phyloP scores from a whole-genome alignment of 1,140 invertebrate genomes.

The Coelopa frigida region DNA sequence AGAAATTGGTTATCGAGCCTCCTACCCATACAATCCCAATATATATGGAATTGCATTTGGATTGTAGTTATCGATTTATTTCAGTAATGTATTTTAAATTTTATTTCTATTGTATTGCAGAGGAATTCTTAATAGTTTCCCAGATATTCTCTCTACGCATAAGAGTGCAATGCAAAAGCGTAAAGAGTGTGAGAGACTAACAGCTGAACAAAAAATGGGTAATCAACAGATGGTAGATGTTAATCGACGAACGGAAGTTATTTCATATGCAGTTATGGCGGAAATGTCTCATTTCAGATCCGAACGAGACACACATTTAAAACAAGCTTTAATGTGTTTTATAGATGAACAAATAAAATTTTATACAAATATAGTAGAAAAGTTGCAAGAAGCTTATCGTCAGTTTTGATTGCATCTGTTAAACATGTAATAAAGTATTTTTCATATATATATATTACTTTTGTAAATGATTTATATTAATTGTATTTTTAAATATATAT shows the following conservation, averaged over 20 bases:
- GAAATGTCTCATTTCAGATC: conserved; percentile 90
- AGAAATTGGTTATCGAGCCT: too few relatives aligned
- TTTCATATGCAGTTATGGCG: conserved; percentile 85
- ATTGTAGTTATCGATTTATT: too few relatives aligned
- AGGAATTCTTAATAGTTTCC: conserved; percentile 79
- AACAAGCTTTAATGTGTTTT: conserved; percentile 77
- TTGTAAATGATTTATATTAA: too few relatives aligned
- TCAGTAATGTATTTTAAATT: too few relatives aligned
- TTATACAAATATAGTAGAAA: conserved; percentile 74
- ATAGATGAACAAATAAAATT: conserved; percentile 84
- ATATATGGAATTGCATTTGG: too few relatives aligned
- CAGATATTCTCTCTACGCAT: conserved; percentile 79
- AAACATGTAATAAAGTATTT: too few relatives aligned
- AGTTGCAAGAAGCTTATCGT: conserved; percentile 53
- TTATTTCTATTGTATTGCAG: conserved; percentile 44
- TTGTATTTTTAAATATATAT: too few relatives aligned
- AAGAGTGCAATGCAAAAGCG: conserved; percentile 85
- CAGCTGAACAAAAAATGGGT: conserved; percentile 76
- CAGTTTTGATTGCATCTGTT: conserved; percentile 42
- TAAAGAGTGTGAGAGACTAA: conserved; percentile 77
- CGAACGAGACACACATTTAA: conserved; percentile 81
- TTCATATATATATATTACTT: too few relatives aligned
- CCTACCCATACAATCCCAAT: too few relatives aligned
- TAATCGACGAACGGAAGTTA: conserved; percentile 73
- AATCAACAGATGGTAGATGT: conserved; percentile 71